phyloP scores from a whole-genome alignment of 2,888 invertebrate species.

The Diarsia dahlii region DNA sequence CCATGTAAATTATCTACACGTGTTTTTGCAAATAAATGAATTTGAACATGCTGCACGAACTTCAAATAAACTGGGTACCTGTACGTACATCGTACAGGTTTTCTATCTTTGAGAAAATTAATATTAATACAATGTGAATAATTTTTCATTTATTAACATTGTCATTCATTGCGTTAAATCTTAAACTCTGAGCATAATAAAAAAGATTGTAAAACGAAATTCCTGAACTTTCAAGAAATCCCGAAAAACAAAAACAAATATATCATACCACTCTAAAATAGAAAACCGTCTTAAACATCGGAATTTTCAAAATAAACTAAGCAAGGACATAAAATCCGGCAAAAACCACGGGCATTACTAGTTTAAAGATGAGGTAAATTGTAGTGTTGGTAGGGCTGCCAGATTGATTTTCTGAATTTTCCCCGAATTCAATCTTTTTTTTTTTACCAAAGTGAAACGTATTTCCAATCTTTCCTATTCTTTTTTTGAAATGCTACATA shows the following conservation, averaged over 20 bases:
- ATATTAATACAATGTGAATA: neutral
- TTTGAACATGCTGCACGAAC: too few species aligned
- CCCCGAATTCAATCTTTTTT: neutral
- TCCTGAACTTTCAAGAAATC: constrained; percentile 20
- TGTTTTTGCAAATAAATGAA: too few species aligned
- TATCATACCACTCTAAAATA: constrained; percentile 30
- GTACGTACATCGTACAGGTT: too few species aligned
- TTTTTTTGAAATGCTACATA: neutral
- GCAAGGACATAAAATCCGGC: constrained; percentile 58
- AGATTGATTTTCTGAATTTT: neutral
- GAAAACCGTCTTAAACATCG: constrained; percentile 37
- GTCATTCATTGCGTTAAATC: neutral
- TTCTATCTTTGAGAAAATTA: neutral
- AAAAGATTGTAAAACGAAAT: constrained; percentile 29
- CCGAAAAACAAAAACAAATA: neutral
- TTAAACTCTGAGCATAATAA: neutral
- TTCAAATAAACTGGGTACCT: too few species aligned
- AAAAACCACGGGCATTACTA: constrained; percentile 59
- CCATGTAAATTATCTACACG: too few species aligned
- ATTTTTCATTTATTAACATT: neutral
- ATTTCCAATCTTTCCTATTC: neutral
- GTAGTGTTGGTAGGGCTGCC: constrained; percentile 42
- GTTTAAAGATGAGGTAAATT: constrained; percentile 66
- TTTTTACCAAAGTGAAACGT: neutral
- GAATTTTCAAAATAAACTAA: constrained; percentile 59